Percentiles rank a stretch among this genome's conserved stretches.
phyloP scores from a whole-genome alignment of 2,888 invertebrate genomes.

The Biston betularia region DNA sequence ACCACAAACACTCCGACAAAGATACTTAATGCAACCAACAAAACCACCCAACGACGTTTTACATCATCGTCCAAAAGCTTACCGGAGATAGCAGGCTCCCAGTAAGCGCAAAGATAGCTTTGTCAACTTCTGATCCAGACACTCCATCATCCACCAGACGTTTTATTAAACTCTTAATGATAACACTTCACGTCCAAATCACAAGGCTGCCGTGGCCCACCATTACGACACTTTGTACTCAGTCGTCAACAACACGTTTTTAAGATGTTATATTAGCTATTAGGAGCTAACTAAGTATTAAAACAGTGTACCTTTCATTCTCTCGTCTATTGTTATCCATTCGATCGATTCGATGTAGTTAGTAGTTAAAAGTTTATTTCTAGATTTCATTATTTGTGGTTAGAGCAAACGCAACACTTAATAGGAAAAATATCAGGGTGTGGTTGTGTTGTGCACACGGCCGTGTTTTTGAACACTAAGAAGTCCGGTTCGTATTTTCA shows the following conservation, averaged over 20 bases:
- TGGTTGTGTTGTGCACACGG: no score
- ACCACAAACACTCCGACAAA: slow-evolving; percentile 46
- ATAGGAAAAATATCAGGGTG: no score
- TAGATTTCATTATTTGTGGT: no score
- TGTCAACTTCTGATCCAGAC: slow-evolving; percentile 51
- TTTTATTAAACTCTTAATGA: slow-evolving; percentile 76
- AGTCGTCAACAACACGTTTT: slow-evolving; percentile 56
- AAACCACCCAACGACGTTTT: slow-evolving; percentile 24
- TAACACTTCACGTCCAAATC: slow-evolving; percentile 51
- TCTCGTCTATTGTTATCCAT: no score
- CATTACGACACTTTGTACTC: slow-evolving; percentile 71
- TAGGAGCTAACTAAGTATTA: neutral
- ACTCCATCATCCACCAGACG: slow-evolving; percentile 76
- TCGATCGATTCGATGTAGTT: no score
- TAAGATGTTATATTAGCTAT: neutral
- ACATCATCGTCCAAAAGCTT: slow-evolving; percentile 24
- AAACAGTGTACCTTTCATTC: no score
- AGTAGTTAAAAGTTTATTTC: no score
- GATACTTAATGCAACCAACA: slow-evolving; percentile 23
- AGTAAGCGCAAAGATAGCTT: slow-evolving; percentile 33
- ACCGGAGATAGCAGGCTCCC: slow-evolving; percentile 19
- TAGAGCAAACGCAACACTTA: no score
- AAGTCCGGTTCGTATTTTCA: no score
- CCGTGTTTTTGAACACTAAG: no score
- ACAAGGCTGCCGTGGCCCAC: slow-evolving; percentile 54